Conservation (phyloP, 1,140 invertebrate genomes). For the Drosophila aff. region DNA sequence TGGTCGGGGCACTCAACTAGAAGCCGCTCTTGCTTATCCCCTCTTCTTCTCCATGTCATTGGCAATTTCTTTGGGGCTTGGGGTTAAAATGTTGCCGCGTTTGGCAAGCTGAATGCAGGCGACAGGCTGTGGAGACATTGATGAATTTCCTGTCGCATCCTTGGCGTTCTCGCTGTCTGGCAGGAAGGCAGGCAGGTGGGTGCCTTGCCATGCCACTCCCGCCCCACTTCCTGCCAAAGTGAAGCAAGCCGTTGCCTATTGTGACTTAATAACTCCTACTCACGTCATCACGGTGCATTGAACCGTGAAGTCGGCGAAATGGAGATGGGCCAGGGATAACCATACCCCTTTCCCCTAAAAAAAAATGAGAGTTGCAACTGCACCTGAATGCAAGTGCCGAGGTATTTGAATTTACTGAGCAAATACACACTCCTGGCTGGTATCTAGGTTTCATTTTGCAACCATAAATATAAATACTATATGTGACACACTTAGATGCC, state of each 20-base stretch:
- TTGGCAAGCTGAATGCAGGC: constrained; percentile 61
- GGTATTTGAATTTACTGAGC: constrained; percentile 24
- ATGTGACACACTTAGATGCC: constrained; percentile 12
- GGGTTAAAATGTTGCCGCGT: constrained; percentile 66
- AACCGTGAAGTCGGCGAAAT: constrained; percentile 43
- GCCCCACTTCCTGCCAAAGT: constrained; percentile 37
- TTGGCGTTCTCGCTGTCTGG: constrained; percentile 38
- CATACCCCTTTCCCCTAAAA: constrained; percentile 2
- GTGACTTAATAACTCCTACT: constrained; percentile 82
- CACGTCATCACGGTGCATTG: constrained; percentile 74
- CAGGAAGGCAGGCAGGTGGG: constrained; percentile 9
- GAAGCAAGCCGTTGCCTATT: constrained; percentile 61
- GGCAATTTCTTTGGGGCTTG: constrained; percentile 74
- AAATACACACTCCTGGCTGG: constrained; percentile 8
- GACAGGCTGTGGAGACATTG: constrained; percentile 76
- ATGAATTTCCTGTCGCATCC: constrained; percentile 81
- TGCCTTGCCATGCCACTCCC: not conserved
- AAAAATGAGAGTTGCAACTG: constrained; percentile 3
- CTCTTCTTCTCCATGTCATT: constrained; percentile 48
- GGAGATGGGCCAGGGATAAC: constrained; percentile 20
- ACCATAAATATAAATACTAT: constrained; percentile 21
- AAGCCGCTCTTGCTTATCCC: constrained; percentile 8
- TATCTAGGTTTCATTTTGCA: constrained; percentile 35
- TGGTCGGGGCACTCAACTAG: constrained; percentile 6
- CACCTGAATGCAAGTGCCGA: constrained; percentile 2